A percentile compares a stretch with the other conserved stretches of the same genome.
phyloP scores from a whole-genome alignment of 2,797 vertebrate species.

The Falco concolor region DNA sequence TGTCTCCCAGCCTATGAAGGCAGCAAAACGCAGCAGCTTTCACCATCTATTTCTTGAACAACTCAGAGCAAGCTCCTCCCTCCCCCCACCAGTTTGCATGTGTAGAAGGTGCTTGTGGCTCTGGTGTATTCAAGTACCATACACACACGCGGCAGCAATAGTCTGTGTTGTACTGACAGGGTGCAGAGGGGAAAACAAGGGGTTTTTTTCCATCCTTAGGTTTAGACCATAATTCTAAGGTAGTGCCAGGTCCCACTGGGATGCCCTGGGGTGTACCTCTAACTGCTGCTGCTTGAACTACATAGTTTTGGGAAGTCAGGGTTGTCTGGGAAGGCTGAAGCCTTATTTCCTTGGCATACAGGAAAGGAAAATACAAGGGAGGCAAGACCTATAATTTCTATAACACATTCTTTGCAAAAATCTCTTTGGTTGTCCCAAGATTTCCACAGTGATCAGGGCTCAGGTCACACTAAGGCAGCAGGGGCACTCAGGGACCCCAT shows the following conservation, averaged over 20 bases:
- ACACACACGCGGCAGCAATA: fast-evolving
- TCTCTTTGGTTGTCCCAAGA: not conserved
- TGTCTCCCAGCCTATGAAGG: not conserved
- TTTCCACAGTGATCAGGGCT: not conserved
- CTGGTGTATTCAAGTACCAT: not conserved
- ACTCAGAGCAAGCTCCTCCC: not conserved
- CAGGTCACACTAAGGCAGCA: not conserved
- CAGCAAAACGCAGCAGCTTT: not conserved
- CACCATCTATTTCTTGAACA: not conserved
- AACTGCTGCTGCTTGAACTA: not conserved
- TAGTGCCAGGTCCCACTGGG: not conserved
- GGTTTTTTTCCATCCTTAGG: not conserved
- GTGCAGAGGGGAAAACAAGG: not conserved
- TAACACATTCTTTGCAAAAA: not conserved
- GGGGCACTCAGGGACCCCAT: not conserved
- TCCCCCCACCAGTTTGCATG: fast-evolving
- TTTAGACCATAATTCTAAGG: not conserved
- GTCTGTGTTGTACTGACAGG: not conserved
- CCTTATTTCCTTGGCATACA: not conserved
- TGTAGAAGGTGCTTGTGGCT: not conserved
- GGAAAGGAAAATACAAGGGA: not conserved
- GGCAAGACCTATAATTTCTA: not conserved
- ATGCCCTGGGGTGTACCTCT: not conserved
- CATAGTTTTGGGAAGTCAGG: not conserved
- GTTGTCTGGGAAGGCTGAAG: not conserved